Evolutionary conservation across 2,797 vertebrate species (phyloP).

Genomic region (Siniperca undulata): DNA sequence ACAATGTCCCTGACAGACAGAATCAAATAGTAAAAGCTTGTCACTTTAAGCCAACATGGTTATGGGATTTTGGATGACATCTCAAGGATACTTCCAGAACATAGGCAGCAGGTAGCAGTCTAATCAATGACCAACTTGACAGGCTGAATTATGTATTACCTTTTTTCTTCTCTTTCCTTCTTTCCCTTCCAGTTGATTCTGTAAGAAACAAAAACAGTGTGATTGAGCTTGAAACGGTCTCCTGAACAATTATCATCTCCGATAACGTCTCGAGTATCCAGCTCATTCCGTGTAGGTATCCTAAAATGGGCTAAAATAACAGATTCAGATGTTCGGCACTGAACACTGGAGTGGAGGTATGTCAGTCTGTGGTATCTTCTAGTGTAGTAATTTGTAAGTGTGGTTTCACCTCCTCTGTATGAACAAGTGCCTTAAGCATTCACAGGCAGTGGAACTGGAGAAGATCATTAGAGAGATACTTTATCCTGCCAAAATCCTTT

Average conservation of each 20-base stretch:
- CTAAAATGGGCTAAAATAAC: constrained; percentile 67
- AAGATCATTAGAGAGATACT: constrained; percentile 89
- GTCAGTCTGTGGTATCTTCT: constrained; percentile 83
- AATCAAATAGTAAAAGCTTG: constrained; percentile 5
- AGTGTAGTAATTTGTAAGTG: constrained; percentile 88
- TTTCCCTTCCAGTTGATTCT: constrained; percentile 82
- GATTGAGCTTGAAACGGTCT: constrained; percentile 70
- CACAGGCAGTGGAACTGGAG: constrained; percentile 86
- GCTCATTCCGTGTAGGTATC: constrained; percentile 58
- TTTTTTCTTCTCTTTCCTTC: constrained; percentile 83
- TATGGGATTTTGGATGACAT: constrained; percentile 26
- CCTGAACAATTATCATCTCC: constrained; percentile 71
- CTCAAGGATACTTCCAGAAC: constrained; percentile 17
- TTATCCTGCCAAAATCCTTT: constrained; percentile 88
- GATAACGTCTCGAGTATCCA: constrained; percentile 61
- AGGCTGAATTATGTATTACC: constrained; percentile 69
- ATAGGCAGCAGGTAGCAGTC: constrained; percentile 15
- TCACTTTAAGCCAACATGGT: background rate
- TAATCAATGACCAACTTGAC: constrained; percentile 22
- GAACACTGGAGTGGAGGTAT: constrained; percentile 77
- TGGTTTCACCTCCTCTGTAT: constrained; percentile 87
- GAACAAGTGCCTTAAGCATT: constrained; percentile 88
- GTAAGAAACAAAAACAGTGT: constrained; percentile 68
- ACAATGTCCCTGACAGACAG: background rate
- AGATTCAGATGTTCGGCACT: constrained; percentile 68